phyloP scores from a whole-genome alignment of 2,888 invertebrate species.

The Chironomus riparius region DNA sequence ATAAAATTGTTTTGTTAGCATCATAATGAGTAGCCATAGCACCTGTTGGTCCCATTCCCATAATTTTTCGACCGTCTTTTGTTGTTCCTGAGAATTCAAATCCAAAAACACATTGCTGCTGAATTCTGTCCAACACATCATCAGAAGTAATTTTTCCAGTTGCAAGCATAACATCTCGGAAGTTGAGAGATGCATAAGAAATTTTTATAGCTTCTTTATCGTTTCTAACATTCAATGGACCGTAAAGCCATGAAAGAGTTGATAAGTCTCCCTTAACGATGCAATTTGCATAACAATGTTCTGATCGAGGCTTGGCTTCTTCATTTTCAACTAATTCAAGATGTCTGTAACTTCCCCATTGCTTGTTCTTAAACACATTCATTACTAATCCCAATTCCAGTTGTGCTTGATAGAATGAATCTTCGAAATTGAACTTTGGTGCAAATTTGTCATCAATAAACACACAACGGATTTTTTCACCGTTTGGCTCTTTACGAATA shows the following conservation, averaged over 20 bases:
- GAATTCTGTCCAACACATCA: constrained; percentile 51
- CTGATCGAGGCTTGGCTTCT: constrained; percentile 39
- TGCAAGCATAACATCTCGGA: constrained; percentile 83
- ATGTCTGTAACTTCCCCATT: constrained; percentile 76
- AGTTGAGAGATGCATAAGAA: constrained; percentile 69
- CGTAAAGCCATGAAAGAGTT: constrained; percentile 66
- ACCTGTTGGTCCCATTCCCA: constrained; percentile 42
- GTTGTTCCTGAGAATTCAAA: constrained; percentile 53
- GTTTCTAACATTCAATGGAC: constrained; percentile 42
- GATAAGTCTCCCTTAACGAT: constrained; percentile 68
- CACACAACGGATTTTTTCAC: constrained; percentile 52
- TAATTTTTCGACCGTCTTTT: constrained; percentile 46
- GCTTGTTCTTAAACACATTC: constrained; percentile 59
- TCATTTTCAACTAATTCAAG: constrained; percentile 50
- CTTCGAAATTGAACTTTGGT: constrained; percentile 54
- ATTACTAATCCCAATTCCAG: constrained; percentile 64
- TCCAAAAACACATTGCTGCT: constrained; percentile 54
- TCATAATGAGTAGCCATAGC: constrained; percentile 35
- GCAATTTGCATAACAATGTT: constrained; percentile 63
- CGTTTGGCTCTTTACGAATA: constrained; percentile 68
- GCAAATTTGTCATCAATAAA: constrained; percentile 55
- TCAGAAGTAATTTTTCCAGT: constrained; percentile 78
- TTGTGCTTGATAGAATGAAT: constrained; percentile 57
- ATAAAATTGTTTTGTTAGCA: constrained; percentile 49
- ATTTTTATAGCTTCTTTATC: constrained; percentile 50